Percentiles rank a stretch among this genome's conserved stretches.
Evolutionary conservation across 2,113 vertebrate genomes (phyloP).

Genomic region (Psettodes erumei): DNA sequence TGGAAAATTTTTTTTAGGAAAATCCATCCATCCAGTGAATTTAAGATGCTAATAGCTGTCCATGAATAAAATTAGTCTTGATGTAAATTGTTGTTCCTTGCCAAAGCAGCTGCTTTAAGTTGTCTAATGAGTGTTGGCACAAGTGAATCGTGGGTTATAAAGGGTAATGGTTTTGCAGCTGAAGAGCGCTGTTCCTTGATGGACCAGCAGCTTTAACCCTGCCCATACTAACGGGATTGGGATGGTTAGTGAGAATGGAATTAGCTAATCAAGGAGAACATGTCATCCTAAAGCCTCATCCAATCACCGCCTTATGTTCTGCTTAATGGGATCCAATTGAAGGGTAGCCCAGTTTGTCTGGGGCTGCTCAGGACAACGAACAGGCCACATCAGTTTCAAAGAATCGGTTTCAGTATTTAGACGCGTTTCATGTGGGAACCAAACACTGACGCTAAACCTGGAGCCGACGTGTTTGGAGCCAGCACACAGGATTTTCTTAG

Average conservation of each 20-base stretch:
- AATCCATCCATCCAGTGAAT: too few species aligned
- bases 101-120: neutral
- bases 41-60: too few species aligned
- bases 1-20: too few species aligned
- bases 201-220: conserved; percentile 52
- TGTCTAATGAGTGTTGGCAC: conserved; percentile 7
- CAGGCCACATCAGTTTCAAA: conserved; percentile 26
- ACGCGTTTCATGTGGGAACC: conserved; percentile 11
- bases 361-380: conserved; percentile 31
- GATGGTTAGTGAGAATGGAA: conserved; percentile 76
- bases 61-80: neutral
- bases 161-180: conserved; percentile 5
- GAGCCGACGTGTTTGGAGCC: neutral
- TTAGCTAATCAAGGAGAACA: conserved; percentile 78
- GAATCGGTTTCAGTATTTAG: conserved; percentile 3
- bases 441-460: neutral
- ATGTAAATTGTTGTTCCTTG: neutral
- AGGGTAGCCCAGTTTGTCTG: conserved; percentile 52
- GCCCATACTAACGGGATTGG: conserved; percentile 71
- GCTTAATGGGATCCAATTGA: conserved; percentile 73
- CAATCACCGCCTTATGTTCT: conserved; percentile 74
- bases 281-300: conserved; percentile 78
- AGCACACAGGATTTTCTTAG: neutral
- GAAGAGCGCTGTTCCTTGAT: conserved; percentile 12
- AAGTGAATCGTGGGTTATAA: conserved; percentile 13